Evolutionary conservation across 2,888 invertebrate genomes (phyloP), one percentile per base, ranked within the genome.

Genomic region (Thalpophila matura): DNA sequence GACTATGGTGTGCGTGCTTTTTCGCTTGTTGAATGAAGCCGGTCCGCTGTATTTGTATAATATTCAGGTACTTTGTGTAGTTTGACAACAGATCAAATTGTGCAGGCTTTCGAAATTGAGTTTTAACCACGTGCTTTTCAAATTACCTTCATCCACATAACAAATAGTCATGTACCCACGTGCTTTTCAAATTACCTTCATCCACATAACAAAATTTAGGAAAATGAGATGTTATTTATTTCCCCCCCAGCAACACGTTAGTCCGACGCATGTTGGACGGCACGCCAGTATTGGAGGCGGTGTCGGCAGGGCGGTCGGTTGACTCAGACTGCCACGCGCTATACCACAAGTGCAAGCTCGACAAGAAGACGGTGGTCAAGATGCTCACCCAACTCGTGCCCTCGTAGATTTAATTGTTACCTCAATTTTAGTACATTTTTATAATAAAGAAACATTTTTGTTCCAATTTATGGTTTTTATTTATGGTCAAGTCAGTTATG

Each of bases 191-290:
- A n/a, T n/a, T n/a, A n/a, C n/a, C n/a, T n/a, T n/a, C n/a, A n/a
- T n/a, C n/a, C n/a, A n/a, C n/a, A n/a, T n/a, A n/a, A n/a, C n/a
- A n/a, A n/a, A n/a, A n/a, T n/a, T n/a, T n/a, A n/a, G n/a, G n/a
- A n/a, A n/a, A n/a, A n/a, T n/a, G n/a, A n/a, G n/a, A n/a, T n/a
- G n/a, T n/a, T n/a, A n/a, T n/a, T n/a, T 12, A 2, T 27, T 51
- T 56, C 35, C 26, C 7, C 94, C 95, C 46, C 89, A 97, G 97
- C 68, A 97, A 97, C 79, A 95, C 97, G 0, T 84, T 97, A 22
- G 95, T 97, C 12, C 95, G 96, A 7, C 96, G 97, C 51, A 95
- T 97, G 92, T 82, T 97, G 47, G 97, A 97, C 78, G 97, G 97
- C 0, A 97, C 97, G 0, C 95, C 97, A 1, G 94, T 97, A 38